Evolutionary conservation across 2,113 vertebrate genomes (phyloP).

Genomic region (Numenius arquata): DNA sequence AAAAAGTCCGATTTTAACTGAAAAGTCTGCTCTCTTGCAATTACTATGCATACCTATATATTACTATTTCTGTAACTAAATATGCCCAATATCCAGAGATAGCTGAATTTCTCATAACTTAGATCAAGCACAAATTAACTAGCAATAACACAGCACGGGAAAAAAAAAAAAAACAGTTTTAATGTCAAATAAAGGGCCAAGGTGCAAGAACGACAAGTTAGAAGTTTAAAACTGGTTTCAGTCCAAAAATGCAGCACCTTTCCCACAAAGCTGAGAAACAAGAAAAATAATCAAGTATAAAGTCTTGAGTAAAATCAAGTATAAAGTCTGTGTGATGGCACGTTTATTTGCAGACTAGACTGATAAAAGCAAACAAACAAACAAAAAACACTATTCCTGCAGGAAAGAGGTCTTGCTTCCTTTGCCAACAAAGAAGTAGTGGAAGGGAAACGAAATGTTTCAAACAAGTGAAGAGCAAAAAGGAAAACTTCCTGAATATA

Average conservation of each 20-base stretch:
- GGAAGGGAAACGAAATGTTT: background rate
- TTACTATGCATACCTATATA: background rate
- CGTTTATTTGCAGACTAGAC: background rate
- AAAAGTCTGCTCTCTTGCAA: background rate
- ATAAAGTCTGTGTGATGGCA: background rate
- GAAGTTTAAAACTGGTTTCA: background rate
- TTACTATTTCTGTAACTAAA: background rate
- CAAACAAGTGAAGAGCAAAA: background rate
- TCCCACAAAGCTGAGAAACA: background rate
- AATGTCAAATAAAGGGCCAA: background rate
- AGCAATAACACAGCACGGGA: background rate
- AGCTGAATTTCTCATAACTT: background rate
- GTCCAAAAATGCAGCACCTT: background rate
- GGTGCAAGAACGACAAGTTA: fast-evolving
- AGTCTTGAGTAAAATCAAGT: background rate
- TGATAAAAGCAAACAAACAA: background rate
- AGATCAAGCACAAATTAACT: background rate
- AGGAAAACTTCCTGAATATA: background rate
- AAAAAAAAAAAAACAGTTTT: background rate
- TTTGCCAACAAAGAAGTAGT: background rate
- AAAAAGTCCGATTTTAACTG: background rate
- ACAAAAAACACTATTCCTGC: background rate
- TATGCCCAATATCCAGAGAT: background rate
- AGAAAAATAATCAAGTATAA: background rate
- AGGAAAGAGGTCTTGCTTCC: background rate